Evolutionary conservation across 2,113 vertebrate species (phyloP).

Genomic region (Gnathonemus longibarbis): DNA sequence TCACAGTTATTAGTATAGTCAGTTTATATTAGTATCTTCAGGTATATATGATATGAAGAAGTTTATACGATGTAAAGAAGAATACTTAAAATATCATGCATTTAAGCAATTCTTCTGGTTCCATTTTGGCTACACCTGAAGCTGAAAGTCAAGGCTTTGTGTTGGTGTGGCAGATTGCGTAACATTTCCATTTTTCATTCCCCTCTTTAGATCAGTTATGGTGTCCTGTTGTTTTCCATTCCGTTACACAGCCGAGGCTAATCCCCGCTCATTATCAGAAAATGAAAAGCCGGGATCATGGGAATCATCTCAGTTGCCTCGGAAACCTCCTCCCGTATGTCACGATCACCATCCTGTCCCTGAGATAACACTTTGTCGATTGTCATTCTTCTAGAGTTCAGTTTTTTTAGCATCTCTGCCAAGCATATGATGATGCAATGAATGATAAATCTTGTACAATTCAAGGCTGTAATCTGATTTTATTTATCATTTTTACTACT

Average conservation of each 20-base stretch:
- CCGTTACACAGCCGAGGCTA: not conserved
- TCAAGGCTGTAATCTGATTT: not conserved
- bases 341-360: not conserved
- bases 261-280: not conserved
- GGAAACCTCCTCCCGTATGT: not conserved
- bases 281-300: not conserved
- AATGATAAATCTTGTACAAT: not conserved
- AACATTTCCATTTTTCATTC: not conserved
- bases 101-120: not conserved
- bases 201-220: not conserved
- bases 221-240: not conserved
- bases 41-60: not conserved
- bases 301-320: not conserved
- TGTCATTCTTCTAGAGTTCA: not conserved
- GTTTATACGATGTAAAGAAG: not conserved
- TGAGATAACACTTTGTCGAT: not conserved
- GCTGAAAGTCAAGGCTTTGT: not conserved
- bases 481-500: not conserved
- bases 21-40: not conserved
- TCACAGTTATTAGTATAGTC: not conserved
- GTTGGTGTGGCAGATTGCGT: not conserved
- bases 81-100: not conserved
- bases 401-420: not conserved
- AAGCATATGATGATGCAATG: not conserved
- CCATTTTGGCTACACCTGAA: not conserved